These are phyloP conservation scores for Spodoptera exigua DNA, from an alignment of 2,888 invertebrate species.

Conservation along the genomic window DNA sequence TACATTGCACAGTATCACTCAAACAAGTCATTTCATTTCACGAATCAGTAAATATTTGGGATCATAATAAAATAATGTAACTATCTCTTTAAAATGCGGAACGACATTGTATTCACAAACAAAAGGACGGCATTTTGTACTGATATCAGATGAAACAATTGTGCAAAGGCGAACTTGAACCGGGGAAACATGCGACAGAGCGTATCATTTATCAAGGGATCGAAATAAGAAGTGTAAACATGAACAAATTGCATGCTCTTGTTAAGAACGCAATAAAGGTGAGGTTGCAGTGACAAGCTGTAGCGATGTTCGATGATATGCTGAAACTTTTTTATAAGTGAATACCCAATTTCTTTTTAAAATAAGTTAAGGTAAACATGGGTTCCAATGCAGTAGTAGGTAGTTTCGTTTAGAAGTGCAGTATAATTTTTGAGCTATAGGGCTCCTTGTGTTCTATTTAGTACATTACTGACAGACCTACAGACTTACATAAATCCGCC, in stretches of 20 bases:
- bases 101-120: slow-evolving; percentile 19
- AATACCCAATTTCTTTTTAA: too few species aligned
- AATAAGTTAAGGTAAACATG: too few species aligned
- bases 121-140: slow-evolving; percentile 12
- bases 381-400: too few species aligned
- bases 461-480: too few species aligned
- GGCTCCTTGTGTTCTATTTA: too few species aligned
- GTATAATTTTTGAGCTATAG: too few species aligned
- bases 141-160: slow-evolving; percentile 49
- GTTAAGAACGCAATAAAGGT: slow-evolving; percentile 60
- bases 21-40: too few species aligned
- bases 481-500: too few species aligned
- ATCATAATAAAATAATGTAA: neutral
- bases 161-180: slow-evolving; percentile 56
- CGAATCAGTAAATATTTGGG: too few species aligned
- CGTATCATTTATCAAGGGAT: slow-evolving; percentile 79
- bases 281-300: slow-evolving; percentile 6
- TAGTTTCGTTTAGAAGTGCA: too few species aligned
- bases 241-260: slow-evolving; percentile 75
- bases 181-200: slow-evolving; percentile 76
- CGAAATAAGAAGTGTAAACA: slow-evolving; percentile 78
- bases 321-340: too few species aligned
- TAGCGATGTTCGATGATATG: slow-evolving; percentile 15
- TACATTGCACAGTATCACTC: too few species aligned
- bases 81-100: slow-evolving; percentile 2